These are phyloP conservation scores for Plebejus melissa DNA, from an alignment of 2,888 invertebrate genomes.

Conservation along the genomic window DNA sequence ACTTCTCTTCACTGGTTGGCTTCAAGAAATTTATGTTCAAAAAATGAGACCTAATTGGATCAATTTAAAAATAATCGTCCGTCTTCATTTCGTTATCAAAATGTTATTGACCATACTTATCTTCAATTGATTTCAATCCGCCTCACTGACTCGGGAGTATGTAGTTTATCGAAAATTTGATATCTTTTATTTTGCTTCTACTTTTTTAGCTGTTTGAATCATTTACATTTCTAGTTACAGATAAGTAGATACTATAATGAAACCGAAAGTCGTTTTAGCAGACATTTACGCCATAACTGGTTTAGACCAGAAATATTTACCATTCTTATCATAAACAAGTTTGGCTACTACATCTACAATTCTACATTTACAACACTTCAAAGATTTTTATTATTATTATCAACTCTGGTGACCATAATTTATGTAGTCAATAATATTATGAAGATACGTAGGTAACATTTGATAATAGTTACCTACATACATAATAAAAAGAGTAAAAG, in stretches of 20 bases:
- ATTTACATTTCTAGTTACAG: background rate
- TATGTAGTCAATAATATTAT: no score
- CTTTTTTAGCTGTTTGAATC: background rate
- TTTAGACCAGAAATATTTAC: background rate
- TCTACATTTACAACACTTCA: background rate
- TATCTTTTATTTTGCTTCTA: background rate
- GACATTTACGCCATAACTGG: background rate
- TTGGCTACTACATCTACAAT: background rate
- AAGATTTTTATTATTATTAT: no score
- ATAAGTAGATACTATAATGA: background rate
- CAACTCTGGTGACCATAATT: no score
- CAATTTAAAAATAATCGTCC: background rate
- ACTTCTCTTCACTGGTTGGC: background rate
- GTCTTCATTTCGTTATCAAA: background rate
- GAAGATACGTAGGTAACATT: no score
- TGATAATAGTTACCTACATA: no score
- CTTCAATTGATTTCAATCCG: background rate
- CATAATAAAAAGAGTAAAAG: no score
- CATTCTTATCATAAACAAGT: background rate
- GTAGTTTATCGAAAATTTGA: background rate
- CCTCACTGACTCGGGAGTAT: background rate
- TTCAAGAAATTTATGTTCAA: background rate
- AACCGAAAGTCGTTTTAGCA: conserved; percentile 1
- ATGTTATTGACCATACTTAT: background rate
- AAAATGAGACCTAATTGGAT: background rate